Conservation (phyloP, 2,888 invertebrate genomes). For the Periphyllus acericola region DNA sequence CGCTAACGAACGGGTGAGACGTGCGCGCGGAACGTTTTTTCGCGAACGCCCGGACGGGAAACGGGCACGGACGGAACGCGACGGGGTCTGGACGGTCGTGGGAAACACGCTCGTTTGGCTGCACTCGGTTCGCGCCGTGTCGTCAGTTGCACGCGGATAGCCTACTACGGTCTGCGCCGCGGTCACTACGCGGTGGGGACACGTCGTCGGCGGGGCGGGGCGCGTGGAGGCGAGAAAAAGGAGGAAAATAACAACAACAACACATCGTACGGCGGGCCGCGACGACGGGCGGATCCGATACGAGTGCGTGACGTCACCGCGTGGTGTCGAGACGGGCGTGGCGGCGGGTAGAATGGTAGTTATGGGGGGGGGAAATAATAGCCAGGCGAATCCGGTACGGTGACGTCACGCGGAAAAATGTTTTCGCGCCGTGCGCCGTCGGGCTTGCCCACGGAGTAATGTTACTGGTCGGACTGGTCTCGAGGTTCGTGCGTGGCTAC, state of each 20-base stretch:
- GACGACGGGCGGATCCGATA: conserved; percentile 28
- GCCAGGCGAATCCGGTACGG: conserved; percentile 15
- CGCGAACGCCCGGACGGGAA: not conserved
- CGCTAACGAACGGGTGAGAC: not conserved
- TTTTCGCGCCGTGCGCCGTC: not conserved
- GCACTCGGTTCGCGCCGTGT: not conserved
- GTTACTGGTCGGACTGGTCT: not conserved
- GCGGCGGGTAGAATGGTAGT: too few relatives aligned
- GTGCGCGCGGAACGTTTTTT: not conserved
- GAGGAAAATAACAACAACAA: conserved; percentile 13
- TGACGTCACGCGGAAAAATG: conserved; percentile 44
- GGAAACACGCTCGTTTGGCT: conserved; percentile 40
- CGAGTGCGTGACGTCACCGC: not conserved
- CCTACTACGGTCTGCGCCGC: not conserved
- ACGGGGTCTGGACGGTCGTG: conserved; percentile 53
- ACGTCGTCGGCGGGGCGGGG: not conserved
- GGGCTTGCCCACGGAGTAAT: not conserved
- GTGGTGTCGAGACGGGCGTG: not conserved
- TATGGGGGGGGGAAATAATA: too few relatives aligned
- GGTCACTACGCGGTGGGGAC: not conserved
- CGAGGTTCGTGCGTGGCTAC: not conserved
- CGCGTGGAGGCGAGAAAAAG: conserved; percentile 29
- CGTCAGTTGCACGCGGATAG: conserved; percentile 16
- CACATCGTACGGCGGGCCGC: not conserved
- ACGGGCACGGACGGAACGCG: not conserved